Evolutionary conservation across 2,888 invertebrate genomes (phyloP).

Genomic region (Callosobruchus maculatus): DNA sequence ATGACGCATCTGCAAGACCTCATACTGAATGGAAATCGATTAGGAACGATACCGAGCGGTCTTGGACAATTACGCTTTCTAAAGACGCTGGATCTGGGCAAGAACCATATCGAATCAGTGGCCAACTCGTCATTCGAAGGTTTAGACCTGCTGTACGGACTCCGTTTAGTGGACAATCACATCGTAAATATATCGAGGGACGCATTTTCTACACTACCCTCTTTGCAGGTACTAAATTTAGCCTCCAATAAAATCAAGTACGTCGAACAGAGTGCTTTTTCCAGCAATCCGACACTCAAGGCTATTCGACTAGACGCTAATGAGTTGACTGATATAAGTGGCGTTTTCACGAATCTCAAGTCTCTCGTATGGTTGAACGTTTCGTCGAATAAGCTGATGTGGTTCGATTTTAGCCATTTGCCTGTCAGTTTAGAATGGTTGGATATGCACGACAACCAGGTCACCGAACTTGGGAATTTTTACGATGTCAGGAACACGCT

Average conservation of each 20-base stretch:
- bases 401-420: constrained; percentile 79
- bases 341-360: constrained; percentile 70
- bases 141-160: constrained; percentile 68
- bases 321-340: constrained; percentile 72
- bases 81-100: constrained; percentile 75
- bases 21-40: constrained; percentile 69
- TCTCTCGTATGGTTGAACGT: constrained; percentile 78
- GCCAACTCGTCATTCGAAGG: constrained; percentile 70
- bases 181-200: constrained; percentile 72
- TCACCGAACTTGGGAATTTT: constrained; percentile 71
- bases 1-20: constrained; percentile 75
- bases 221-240: constrained; percentile 74
- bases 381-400: constrained; percentile 71
- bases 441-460: constrained; percentile 77
- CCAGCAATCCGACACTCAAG: constrained; percentile 67
- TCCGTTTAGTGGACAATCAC: constrained; percentile 77
- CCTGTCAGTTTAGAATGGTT: constrained; percentile 74
- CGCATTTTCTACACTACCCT: constrained; percentile 67
- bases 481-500: constrained; percentile 63
- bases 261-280: constrained; percentile 75
- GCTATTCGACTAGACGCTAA: constrained; percentile 77
- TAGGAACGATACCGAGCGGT: constrained; percentile 68
- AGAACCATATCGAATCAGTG: constrained; percentile 73
- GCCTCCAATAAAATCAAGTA: constrained; percentile 75
- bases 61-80: constrained; percentile 66